Conservation (phyloP, 2,113 vertebrate genomes). For the Barnardius zonarius region DNA sequence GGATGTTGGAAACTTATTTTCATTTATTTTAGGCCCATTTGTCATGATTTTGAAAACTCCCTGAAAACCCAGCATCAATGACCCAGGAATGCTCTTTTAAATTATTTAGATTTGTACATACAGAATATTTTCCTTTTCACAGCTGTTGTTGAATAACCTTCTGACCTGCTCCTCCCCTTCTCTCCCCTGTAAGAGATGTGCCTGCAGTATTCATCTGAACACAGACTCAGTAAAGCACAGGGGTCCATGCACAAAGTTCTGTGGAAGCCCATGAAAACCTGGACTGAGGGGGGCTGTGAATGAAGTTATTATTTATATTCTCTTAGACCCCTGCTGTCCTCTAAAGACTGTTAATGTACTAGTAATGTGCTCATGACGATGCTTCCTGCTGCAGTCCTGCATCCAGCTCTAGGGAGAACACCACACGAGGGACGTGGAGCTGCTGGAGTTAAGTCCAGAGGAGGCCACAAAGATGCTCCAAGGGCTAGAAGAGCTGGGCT, state of each 20-base stretch:
- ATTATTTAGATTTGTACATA: background rate
- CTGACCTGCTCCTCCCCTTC: background rate
- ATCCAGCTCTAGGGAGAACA: background rate
- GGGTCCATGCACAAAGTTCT: fast-evolving
- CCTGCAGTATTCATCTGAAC: background rate
- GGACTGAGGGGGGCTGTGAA: background rate
- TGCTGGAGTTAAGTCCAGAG: background rate
- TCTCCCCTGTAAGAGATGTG: fast-evolving
- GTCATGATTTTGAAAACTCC: background rate
- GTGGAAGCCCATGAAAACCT: background rate
- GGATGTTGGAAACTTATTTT: background rate
- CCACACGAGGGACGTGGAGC: background rate
- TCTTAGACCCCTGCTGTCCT: background rate
- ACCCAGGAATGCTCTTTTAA: background rate
- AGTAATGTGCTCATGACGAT: background rate
- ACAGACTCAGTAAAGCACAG: background rate
- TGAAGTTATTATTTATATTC: background rate
- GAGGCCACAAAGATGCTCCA: background rate
- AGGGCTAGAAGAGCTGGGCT: background rate
- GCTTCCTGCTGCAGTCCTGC: background rate
- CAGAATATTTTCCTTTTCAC: background rate
- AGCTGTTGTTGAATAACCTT: background rate
- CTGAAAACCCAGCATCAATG: background rate
- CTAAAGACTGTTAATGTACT: background rate
- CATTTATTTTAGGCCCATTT: background rate